Conservation (phyloP, 2,888 invertebrate genomes). For the Sympetrum striolatum region DNA sequence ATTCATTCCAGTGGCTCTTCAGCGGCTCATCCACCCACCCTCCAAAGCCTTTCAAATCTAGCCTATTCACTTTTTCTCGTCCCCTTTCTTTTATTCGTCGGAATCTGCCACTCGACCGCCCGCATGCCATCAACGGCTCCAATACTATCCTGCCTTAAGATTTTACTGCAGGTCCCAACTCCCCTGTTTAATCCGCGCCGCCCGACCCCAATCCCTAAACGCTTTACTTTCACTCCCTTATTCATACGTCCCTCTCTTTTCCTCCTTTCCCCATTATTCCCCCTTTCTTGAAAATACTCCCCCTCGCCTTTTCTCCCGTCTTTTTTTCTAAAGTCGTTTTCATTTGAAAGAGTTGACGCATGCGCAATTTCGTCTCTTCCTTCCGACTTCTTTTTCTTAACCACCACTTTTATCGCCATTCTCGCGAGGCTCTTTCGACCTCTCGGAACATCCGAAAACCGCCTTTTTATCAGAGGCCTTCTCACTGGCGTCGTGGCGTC, state of each 20-base stretch:
- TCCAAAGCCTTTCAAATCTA: background rate
- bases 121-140: no score
- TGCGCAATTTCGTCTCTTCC: background rate
- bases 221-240: background rate
- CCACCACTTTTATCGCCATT: background rate
- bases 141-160: background rate
- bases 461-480: background rate
- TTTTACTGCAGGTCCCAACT: background rate
- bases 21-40: background rate
- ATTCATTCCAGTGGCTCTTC: background rate
- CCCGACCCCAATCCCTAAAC: background rate
- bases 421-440: background rate
- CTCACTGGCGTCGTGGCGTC: background rate
- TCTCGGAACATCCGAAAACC: background rate
- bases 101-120: no score
- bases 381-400: background rate
- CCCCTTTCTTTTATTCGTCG: background rate
- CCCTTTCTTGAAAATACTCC: background rate
- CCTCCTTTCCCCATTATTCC: background rate
- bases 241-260: background rate
- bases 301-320: background rate
- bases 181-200: background rate
- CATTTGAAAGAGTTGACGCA: background rate
- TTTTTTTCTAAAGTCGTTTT: background rate
- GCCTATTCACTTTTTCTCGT: background rate